Evolutionary conservation across 2,888 invertebrate genomes (phyloP), one percentile per base, ranked within the genome.

Genomic region (Myathropa florea): DNA sequence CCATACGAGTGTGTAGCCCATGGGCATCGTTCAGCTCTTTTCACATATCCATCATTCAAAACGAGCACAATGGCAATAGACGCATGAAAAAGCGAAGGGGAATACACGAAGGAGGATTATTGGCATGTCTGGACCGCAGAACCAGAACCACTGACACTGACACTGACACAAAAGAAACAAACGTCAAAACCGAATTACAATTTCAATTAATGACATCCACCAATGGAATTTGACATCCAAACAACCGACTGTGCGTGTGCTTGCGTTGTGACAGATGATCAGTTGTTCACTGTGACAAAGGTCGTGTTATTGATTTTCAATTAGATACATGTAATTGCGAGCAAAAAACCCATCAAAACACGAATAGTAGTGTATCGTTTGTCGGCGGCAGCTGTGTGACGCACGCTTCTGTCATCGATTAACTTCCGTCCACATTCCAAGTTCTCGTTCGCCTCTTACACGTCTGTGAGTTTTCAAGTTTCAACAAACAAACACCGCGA

Each of bases 371-470:
- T 7, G 46, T n/a, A 46, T 46, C 6, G 46, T 18, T 28, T 60
- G n/a, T 60, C 60, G 60, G 28, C 28, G 14, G n/a, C 60, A 28
- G 28, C 46, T 46, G 46, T 46, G 46, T 46, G 46, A 46, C 46
- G 46, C 46, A 46, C 46, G 46, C 18, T 26, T 60, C 60, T 46
- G 46, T 46, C n/a, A 46, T 73, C 60, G 70, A 73, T 79, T 75
- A 64, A 70, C 84, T 85, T 85, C 84, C 46, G 46, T 46, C 46
- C 84, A 85, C 84, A 80, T 84, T 84, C 84, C 84, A 79, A 63
- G 68, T 78, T 72, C 61, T 73, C 36, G 46, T 26, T 71, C 18
- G 18, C n/a, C 1, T 33, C 33, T 7, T 7, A 46, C 14, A 18
- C 18, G 1, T 46, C 18, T 46, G 46, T 18, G 46, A 9, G 68